A percentile compares a stretch with the other conserved stretches of the same genome.
Conservation (phyloP, 1,140 invertebrate genomes). For the Stegodyphus dumicola region DNA sequence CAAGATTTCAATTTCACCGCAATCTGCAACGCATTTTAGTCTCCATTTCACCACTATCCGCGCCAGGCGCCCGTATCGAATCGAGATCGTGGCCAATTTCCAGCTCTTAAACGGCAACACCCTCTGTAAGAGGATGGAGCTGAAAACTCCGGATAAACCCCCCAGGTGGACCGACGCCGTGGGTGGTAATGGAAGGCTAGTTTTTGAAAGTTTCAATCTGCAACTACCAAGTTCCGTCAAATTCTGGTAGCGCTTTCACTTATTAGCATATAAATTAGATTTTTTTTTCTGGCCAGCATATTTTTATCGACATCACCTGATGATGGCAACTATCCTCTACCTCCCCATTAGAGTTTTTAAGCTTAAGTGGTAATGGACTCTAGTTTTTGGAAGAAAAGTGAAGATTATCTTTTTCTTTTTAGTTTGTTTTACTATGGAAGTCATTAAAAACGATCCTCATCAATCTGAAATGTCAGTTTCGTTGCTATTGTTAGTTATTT, state of each 20-base stretch:
- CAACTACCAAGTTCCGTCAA: constrained; percentile 5
- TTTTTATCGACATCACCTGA: neutral
- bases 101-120: constrained; percentile 43
- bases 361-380: no score
- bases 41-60: no score
- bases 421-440: no score
- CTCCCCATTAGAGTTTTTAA: no score
- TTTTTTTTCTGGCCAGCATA: neutral
- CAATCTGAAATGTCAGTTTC: no score
- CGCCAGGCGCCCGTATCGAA: neutral
- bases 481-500: no score
- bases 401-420: no score
- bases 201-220: neutral
- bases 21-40: constrained; percentile 41
- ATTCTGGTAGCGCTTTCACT: constrained; percentile 21
- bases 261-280: constrained; percentile 52
- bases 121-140: constrained; percentile 1
- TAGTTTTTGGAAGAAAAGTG: no score
- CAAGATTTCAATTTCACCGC: constrained; percentile 35
- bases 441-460: no score
- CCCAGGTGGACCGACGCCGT: constrained; percentile 13
- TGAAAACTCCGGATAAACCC: neutral
- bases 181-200: constrained; percentile 12
- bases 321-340: no score
- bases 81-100: constrained; percentile 18